Conservation (phyloP, 1,140 invertebrate genomes). For the Littorina saxatilis region DNA sequence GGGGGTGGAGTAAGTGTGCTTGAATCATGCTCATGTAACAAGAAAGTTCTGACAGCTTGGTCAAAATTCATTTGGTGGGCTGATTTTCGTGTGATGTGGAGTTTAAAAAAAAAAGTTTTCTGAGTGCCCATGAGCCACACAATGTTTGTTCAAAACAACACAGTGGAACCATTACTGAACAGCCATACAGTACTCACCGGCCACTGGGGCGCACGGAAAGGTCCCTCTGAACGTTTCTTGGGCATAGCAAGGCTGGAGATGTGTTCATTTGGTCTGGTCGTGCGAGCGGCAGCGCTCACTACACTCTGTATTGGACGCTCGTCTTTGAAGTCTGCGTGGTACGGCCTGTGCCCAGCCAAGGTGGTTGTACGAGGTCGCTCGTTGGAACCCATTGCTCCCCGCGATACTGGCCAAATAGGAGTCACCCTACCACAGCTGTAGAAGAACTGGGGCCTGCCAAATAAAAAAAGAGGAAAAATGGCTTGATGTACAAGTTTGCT, state of each 20-base stretch:
- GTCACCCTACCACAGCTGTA: conserved; percentile 69
- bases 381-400: conserved; percentile 41
- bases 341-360: conserved; percentile 55
- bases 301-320: conserved; percentile 57
- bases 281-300: conserved; percentile 52
- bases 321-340: conserved; percentile 58
- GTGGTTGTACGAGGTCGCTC: conserved; percentile 51
- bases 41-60: too few relatives aligned
- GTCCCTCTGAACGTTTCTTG: conserved; percentile 61
- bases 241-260: conserved; percentile 58
- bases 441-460: conserved; percentile 59
- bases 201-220: conserved; percentile 67
- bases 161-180: too few relatives aligned
- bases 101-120: too few relatives aligned
- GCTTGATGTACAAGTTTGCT: too few relatives aligned
- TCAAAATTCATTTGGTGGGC: too few relatives aligned
- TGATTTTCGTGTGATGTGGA: too few relatives aligned
- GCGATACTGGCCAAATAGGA: conserved; percentile 59
- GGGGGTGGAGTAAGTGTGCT: too few relatives aligned
- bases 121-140: too few relatives aligned
- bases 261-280: conserved; percentile 52
- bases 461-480: too few relatives aligned
- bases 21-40: too few relatives aligned
- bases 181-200: conserved; percentile 61
- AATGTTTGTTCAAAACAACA: too few relatives aligned